phyloP scores from a whole-genome alignment of 1,140 invertebrate genomes.

The Drosophila novamexicana region DNA sequence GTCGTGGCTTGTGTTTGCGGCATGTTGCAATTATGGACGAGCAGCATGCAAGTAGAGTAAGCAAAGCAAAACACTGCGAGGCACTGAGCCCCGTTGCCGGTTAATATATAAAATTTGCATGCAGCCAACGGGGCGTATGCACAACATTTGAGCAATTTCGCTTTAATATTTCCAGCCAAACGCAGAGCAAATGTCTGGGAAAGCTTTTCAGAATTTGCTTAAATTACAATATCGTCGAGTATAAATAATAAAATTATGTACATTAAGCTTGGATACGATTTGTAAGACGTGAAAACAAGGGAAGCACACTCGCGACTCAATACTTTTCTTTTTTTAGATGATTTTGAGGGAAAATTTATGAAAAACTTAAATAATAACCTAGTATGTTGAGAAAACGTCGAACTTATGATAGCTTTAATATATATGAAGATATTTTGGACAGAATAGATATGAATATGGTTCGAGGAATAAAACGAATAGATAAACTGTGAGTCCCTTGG shows the following conservation, averaged over 20 bases:
- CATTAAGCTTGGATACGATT: too few relatives aligned
- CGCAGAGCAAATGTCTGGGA: conserved; percentile 15
- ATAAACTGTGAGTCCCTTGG: too few relatives aligned
- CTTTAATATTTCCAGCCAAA: conserved; percentile 65
- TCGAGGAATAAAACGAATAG: too few relatives aligned
- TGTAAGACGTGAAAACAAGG: too few relatives aligned
- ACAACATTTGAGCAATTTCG: conserved; percentile 72
- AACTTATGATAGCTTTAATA: too few relatives aligned
- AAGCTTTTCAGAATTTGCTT: neutral
- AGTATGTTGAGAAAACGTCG: too few relatives aligned
- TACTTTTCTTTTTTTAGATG: too few relatives aligned
- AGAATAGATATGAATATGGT: too few relatives aligned
- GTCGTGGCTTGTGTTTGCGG: conserved; percentile 52
- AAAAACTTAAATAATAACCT: too few relatives aligned
- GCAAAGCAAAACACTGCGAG: conserved; percentile 46
- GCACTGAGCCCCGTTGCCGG: conserved; percentile 24
- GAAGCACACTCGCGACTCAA: too few relatives aligned
- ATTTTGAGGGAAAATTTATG: too few relatives aligned
- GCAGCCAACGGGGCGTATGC: conserved; percentile 69
- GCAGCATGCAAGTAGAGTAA: conserved; percentile 64
- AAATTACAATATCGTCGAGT: neutral
- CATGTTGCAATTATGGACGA: conserved; percentile 81
- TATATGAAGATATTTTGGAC: too few relatives aligned
- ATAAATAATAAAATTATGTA: neutral
- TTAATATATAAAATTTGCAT: conserved; percentile 74